Evolutionary conservation across 2,797 vertebrate genomes (phyloP), one percentile per base, ranked within the genome.

Genomic region (Decapterus maruadsi): DNA sequence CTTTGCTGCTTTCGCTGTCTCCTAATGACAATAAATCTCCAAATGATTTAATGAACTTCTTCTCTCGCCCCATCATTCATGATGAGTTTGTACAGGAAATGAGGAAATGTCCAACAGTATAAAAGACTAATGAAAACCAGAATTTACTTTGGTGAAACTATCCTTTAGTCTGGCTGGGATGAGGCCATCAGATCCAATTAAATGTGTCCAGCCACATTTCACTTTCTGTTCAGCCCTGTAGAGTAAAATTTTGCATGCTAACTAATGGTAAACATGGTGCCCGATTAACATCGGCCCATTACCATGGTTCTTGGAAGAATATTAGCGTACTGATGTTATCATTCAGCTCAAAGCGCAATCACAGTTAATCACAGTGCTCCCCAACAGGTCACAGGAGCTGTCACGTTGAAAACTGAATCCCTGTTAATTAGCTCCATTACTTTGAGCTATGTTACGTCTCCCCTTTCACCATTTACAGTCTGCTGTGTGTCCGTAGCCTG

Each of bases 401-500:
- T 26, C 4, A 75, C 57, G 75, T 48, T 60, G 2, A 62, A 71
- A 61, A 66, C 68, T 0, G 72, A 75, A 75, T 63, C 54, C 62
- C 8, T 4, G 22, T 78, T 56, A 64, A 68, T 66, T 67, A 69
- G 34, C 77, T 50, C 26, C 38, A 74, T 81, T 42, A 20, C 10
- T 68, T 50, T 16, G 12, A 66, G 48, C 8, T 19, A 45, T 46
- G 45, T 59, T 55, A 8, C 40, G 57, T 46, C 48, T 67, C 71
- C 22, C 22, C 31, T 72, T 53, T 67, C n/a, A 7, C 61, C 64
- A 45, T 79, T 63, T 58, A 8, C 45, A 58, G 51, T 19, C 70
- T 48, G 68, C 73, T 72, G 43, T 58, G 61, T 69, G 51, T 80
- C 60, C 58, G 48, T 43, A n/a, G 46, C 57, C 78, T 54, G 34